Evolutionary conservation across 2,888 invertebrate species (phyloP).

Genomic region (Rotaria macrura): DNA sequence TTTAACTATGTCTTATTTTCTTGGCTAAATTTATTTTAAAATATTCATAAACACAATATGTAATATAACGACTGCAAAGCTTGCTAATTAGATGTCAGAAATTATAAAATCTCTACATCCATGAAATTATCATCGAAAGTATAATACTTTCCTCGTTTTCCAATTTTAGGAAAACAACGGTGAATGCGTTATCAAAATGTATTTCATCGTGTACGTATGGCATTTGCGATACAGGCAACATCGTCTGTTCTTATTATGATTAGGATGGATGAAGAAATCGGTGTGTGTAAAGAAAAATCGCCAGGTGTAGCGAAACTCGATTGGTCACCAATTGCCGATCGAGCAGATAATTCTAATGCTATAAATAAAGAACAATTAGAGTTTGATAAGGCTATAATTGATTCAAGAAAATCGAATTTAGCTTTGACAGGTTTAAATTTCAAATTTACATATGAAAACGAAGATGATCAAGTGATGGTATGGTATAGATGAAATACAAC

Average conservation of each 20-base stretch:
- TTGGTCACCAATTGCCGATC: background rate
- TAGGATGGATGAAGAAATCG: background rate
- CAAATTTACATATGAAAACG: background rate
- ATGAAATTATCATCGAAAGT: too few relatives aligned
- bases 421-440: background rate
- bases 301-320: background rate
- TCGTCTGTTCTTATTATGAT: background rate
- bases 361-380: background rate
- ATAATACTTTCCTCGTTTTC: too few relatives aligned
- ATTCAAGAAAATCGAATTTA: background rate
- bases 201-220: background rate
- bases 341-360: background rate
- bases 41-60: too few relatives aligned
- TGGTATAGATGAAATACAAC: background rate
- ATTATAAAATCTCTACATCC: too few relatives aligned
- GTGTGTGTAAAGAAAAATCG: conserved; percentile 1
- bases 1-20: too few relatives aligned
- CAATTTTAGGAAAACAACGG: too few relatives aligned
- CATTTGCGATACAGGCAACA: background rate
- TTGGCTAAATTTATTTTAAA: too few relatives aligned
- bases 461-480: background rate
- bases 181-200: background rate
- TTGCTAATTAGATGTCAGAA: too few relatives aligned
- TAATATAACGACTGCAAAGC: too few relatives aligned
- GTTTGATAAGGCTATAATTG: background rate